Evolutionary conservation across 2,113 vertebrate genomes (phyloP).

Genomic region (Sitta europaea): DNA sequence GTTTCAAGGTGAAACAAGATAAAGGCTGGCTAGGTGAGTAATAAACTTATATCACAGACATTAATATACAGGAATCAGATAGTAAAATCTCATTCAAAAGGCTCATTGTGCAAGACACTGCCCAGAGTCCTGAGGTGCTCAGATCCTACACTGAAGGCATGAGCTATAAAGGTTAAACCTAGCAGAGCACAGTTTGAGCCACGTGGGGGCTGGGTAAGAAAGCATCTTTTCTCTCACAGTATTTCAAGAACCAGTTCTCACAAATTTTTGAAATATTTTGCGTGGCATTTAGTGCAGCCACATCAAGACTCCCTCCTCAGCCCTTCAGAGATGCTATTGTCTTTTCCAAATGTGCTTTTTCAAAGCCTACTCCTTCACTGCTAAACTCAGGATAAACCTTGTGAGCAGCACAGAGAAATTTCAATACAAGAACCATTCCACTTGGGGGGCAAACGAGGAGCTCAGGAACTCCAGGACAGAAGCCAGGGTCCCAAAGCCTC

Average conservation of each 20-base stretch:
- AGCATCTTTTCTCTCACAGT: constrained; percentile 14
- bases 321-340: constrained; percentile 31
- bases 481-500: neutral
- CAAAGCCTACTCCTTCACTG: neutral
- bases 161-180: neutral
- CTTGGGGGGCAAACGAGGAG: neutral
- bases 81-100: neutral
- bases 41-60: neutral
- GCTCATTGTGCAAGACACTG: neutral
- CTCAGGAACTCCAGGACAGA: neutral
- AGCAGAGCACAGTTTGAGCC: neutral
- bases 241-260: constrained; percentile 12
- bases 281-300: neutral
- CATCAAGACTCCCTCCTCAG: neutral
- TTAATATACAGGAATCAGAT: neutral
- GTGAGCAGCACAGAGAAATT: neutral
- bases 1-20: neutral
- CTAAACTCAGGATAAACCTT: neutral
- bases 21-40: constrained; percentile 4
- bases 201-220: constrained; percentile 35
- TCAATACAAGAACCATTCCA: neutral
- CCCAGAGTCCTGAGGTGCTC: neutral
- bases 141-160: neutral
- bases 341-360: neutral
- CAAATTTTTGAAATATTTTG: constrained; percentile 46